A percentile compares a stretch with the other conserved stretches of the same genome.
Conservation (phyloP, 2,888 invertebrate species). For the Anthrax anthrax region DNA sequence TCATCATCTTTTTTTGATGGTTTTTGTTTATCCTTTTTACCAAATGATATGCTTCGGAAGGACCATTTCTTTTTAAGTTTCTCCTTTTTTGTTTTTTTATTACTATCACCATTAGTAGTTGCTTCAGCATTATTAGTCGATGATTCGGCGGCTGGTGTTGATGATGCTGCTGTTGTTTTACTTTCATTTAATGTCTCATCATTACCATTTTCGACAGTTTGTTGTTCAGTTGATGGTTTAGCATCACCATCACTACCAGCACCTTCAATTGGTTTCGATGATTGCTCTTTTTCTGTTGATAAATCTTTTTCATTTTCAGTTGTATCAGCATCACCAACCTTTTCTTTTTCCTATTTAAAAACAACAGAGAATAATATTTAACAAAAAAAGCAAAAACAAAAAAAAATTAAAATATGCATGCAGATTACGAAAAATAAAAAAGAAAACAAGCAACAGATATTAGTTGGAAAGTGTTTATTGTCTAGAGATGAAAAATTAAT, state of each 20-base stretch:
- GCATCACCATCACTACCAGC: constrained; percentile 13
- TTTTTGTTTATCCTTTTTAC: constrained; percentile 75
- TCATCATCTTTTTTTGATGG: constrained; percentile 52
- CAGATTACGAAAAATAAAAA: too few species aligned
- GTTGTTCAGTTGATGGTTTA: constrained; percentile 13
- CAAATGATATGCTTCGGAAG: constrained; percentile 73
- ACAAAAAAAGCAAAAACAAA: constrained; percentile 2
- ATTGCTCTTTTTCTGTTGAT: constrained; percentile 47
- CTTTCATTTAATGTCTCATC: constrained; percentile 37
- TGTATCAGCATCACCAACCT: constrained; percentile 39
- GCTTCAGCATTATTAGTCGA: constrained; percentile 6
- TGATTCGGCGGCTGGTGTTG: constrained; percentile 24
- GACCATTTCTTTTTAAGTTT: constrained; percentile 82
- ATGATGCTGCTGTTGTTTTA: constrained; percentile 36
- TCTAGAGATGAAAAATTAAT: too few species aligned
- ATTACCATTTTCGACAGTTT: constrained; percentile 35
- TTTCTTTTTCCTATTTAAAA: constrained; percentile 44
- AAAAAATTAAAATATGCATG: too few species aligned
- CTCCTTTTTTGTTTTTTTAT: constrained; percentile 52
- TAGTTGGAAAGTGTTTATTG: too few species aligned
- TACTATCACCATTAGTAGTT: constrained; percentile 24
- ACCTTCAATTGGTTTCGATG: constrained; percentile 9
- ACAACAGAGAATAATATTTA: too few species aligned
- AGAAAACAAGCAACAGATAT: too few species aligned
- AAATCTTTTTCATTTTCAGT: constrained; percentile 54